Base-by-base conservation (phyloP, 2,888 invertebrate species). In the Melinaea menophilus region DNA sequence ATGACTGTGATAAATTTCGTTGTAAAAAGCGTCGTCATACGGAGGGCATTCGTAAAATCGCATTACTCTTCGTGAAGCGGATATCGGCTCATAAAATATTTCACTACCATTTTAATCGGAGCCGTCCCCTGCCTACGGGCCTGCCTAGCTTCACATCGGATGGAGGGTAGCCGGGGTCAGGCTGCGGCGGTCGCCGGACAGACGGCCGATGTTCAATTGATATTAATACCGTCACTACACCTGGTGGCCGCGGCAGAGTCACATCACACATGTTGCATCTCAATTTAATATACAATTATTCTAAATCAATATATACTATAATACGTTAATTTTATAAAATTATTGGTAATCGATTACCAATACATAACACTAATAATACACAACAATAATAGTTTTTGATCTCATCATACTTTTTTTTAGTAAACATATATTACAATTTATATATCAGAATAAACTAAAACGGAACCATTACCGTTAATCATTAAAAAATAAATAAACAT, bases 141-240 rank as follows among this genome's bases (percentile, higher is more conserved):
- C 56, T 61, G 66, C 35, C 60, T 64, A 46, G 58, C 61, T 13
- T 66, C 47, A 60, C 71, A 69, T 61, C 56, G 59, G 55, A 41
- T 59, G 55, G 66, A 68, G 72, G 76, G 79, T 77, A 64, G 72
- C 55, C 71, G 75, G 69, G 79, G 66, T 79, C 85, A 67, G 35
- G 64, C 67, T 82, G 72, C 13, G 62, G 58, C 80, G 84, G 87
- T 64, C 46, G 66, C 64, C 63, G 70, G 74, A 76, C 79, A 79
- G 79, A 83, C 82, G 86, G 90, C 82, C 86, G 86, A 71, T 82
- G 82, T 79, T 82, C 88, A 87, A 90, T 90, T 89, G 90, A 89
- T 88, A 90, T 89, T 87, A 89, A 90, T 87, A 86, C 81, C 75
- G 72, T 75, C 76, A 79, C 77, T 79, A 81, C 90, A 90, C 90